These are phyloP conservation scores for Camponotus pennsylvanicus DNA, from an alignment of 1,140 invertebrate species.

Conservation along the genomic window DNA sequence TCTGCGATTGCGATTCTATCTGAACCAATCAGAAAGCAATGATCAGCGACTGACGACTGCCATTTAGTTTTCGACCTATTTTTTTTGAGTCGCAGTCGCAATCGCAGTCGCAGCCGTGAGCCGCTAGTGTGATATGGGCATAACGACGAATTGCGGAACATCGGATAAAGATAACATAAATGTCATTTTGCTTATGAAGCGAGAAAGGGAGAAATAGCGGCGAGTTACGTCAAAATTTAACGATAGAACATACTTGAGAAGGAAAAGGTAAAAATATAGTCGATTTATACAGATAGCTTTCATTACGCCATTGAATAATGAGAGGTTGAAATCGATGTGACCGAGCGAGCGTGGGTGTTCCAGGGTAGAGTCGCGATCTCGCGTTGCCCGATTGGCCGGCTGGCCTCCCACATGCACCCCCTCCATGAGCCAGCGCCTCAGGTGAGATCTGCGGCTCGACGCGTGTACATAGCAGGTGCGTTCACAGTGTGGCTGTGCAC, in stretches of 20 bases:
- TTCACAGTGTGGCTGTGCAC: conserved; percentile 64
- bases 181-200: not conserved
- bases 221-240: not conserved
- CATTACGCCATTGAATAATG: conserved; percentile 17
- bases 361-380: conserved; percentile 61
- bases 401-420: not conserved
- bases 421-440: not conserved
- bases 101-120: too few relatives aligned
- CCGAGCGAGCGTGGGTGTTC: conserved; percentile 69
- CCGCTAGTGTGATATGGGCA: not conserved
- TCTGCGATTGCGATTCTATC: too few relatives aligned
- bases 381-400: conserved; percentile 48
- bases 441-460: conserved; percentile 30
- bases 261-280: not conserved
- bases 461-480: conserved; percentile 58
- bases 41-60: too few relatives aligned
- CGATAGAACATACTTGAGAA: too few relatives aligned
- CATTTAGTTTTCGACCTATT: too few relatives aligned
- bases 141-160: not conserved
- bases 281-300: not conserved
- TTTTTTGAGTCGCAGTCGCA: too few relatives aligned
- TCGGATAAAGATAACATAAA: not conserved
- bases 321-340: conserved; percentile 75
- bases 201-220: not conserved
- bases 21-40: not conserved